Conservation (phyloP, 2,113 vertebrate species). For the Bubo bubo region DNA sequence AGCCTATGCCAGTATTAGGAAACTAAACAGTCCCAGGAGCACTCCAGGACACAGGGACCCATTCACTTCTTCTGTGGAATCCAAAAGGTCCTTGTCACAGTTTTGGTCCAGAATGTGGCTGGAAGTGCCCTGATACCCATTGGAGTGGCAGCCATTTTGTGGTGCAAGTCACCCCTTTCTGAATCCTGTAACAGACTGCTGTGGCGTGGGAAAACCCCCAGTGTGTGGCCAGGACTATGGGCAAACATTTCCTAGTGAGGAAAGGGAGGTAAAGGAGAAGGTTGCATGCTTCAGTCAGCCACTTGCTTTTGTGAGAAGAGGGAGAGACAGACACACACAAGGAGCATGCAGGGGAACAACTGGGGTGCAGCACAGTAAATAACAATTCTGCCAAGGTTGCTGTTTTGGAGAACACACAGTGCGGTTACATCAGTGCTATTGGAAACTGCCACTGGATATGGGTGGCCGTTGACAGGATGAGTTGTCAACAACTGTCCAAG, state of each 20-base stretch:
- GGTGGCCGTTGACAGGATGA: not conserved
- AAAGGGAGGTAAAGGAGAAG: not conserved
- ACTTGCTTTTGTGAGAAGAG: not conserved
- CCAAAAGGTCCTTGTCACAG: not conserved
- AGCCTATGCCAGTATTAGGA: not conserved
- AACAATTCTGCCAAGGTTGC: not conserved
- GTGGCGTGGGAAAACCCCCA: not conserved
- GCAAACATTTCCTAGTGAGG: not conserved
- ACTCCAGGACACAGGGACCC: not conserved
- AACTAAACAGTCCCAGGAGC: not conserved
- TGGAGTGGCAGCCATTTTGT: not conserved
- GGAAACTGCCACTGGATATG: not conserved
- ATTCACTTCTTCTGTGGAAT: not conserved
- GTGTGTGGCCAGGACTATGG: not conserved
- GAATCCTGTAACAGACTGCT: not conserved
- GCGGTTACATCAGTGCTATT: not conserved
- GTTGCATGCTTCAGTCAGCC: rapidly evolving
- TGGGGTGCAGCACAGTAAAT: not conserved
- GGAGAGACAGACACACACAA: rapidly evolving
- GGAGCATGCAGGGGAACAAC: not conserved
- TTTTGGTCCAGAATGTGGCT: not conserved
- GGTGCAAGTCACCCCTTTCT: not conserved
- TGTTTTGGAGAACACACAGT: not conserved
- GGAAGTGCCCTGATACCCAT: not conserved
- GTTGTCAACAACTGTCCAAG: not conserved